Evolutionary conservation across 1,140 invertebrate genomes (phyloP).

Genomic region (Eriosoma lanigerum): DNA sequence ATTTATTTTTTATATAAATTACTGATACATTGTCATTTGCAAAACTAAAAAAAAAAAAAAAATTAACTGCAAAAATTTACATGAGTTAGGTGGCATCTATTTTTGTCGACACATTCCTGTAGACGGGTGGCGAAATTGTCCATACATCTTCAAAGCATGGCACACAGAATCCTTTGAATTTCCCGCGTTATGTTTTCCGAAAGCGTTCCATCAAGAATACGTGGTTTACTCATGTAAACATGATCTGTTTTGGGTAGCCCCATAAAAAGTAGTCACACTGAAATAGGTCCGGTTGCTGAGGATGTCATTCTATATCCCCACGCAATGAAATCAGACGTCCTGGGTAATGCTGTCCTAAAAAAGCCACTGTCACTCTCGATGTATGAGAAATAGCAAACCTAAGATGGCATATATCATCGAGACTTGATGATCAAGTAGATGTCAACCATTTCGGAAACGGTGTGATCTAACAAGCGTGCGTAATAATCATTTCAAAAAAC

Average conservation of each 20-base stretch:
- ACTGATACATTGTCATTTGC: background rate
- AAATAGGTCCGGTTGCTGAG: constrained; percentile 14
- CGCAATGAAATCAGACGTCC: constrained; percentile 51
- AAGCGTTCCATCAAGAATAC: background rate
- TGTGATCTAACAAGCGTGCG: too few relatives aligned
- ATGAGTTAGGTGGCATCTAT: background rate
- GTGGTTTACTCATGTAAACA: constrained; percentile 6
- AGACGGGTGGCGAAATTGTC: background rate
- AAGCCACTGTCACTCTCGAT: background rate
- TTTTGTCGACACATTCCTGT: constrained; percentile 5
- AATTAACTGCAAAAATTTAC: background rate
- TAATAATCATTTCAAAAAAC: background rate
- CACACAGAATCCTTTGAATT: background rate
- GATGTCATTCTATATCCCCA: constrained; percentile 35
- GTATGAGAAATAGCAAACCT: constrained; percentile 54
- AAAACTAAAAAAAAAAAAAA: background rate
- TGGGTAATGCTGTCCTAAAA: background rate
- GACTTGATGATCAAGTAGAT: too few relatives aligned
- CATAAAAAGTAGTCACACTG: constrained; percentile 27
- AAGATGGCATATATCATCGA: background rate
- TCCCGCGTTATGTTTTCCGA: background rate
- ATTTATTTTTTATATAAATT: background rate
- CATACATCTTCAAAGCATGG: background rate
- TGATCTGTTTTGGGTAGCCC: background rate
- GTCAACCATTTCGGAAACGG: background rate